Percentiles rank a stretch among this genome's conserved stretches.
Evolutionary conservation across 2,797 vertebrate genomes (phyloP).

Genomic region (Chaunax sp.): DNA sequence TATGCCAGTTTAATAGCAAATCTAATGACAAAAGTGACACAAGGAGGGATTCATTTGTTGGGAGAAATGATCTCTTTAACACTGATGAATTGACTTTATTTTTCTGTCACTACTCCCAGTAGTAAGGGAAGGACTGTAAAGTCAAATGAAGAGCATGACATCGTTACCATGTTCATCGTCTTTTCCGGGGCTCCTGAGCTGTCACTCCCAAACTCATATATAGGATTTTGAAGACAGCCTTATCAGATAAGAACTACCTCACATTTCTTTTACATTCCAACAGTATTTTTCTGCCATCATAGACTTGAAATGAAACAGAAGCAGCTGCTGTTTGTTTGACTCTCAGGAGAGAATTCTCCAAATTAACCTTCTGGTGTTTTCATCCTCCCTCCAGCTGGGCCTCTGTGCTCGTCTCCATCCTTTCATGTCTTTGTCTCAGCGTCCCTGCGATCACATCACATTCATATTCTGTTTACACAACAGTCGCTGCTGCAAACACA

Average conservation of each 20-base stretch:
- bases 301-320: constrained; percentile 62
- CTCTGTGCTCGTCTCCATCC: constrained; percentile 38
- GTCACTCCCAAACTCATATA: constrained; percentile 2
- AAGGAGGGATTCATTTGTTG: constrained; percentile 7
- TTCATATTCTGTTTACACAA: constrained; percentile 51
- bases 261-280: not conserved
- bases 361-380: constrained; percentile 62
- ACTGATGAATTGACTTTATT: not conserved
- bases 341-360: constrained; percentile 64
- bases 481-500: constrained; percentile 27
- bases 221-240: not conserved
- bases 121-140: not conserved
- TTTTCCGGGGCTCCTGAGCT: not conserved
- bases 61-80: not conserved
- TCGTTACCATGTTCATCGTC: not conserved
- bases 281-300: constrained; percentile 3
- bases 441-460: constrained; percentile 44
- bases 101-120: not conserved
- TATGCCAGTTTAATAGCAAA: not conserved
- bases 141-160: not conserved
- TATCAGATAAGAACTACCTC: not conserved
- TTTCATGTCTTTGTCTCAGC: constrained; percentile 64
- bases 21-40: not conserved
- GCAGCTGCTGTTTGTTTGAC: constrained; percentile 64
- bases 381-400: constrained; percentile 49